Evolutionary conservation across 2,888 invertebrate species (phyloP).

Genomic region (Melieria crassipennis): DNA sequence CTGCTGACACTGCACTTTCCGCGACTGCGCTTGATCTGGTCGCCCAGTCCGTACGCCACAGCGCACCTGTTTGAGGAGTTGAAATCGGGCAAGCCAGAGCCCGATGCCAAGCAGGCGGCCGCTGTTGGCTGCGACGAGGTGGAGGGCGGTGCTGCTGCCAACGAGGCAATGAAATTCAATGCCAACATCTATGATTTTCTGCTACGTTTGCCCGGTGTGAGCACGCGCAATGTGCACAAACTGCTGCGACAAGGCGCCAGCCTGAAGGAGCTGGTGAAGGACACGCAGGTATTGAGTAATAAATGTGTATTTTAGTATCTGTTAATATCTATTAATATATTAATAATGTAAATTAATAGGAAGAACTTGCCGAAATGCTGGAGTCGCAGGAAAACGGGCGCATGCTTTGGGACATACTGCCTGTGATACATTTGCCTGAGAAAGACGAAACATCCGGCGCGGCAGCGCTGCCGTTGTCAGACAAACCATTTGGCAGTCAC

Average conservation of each 20-base stretch:
- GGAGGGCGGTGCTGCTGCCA: constrained; percentile 55
- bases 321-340: neutral
- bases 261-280: constrained; percentile 72
- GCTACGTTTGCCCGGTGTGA: constrained; percentile 88
- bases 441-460: constrained; percentile 64
- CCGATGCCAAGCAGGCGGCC: constrained; percentile 77
- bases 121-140: constrained; percentile 77
- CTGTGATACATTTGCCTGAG: constrained; percentile 72
- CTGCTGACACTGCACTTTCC: constrained; percentile 96
- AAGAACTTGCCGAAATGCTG: constrained; percentile 76
- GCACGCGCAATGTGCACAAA: constrained; percentile 82
- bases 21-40: constrained; percentile 92
- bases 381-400: constrained; percentile 78
- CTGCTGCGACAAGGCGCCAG: constrained; percentile 80
- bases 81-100: constrained; percentile 88
- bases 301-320: neutral
- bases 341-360: constrained; percentile 67
- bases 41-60: constrained; percentile 94
- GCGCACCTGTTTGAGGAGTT: constrained; percentile 96
- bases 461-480: constrained; percentile 52
- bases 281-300: constrained; percentile 68
- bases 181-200: constrained; percentile 80
- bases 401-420: constrained; percentile 76
- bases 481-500: constrained; percentile 53
- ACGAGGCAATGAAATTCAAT: constrained; percentile 76